phyloP scores from a whole-genome alignment of 2,797 vertebrate species.

The Nannoperca australis region DNA sequence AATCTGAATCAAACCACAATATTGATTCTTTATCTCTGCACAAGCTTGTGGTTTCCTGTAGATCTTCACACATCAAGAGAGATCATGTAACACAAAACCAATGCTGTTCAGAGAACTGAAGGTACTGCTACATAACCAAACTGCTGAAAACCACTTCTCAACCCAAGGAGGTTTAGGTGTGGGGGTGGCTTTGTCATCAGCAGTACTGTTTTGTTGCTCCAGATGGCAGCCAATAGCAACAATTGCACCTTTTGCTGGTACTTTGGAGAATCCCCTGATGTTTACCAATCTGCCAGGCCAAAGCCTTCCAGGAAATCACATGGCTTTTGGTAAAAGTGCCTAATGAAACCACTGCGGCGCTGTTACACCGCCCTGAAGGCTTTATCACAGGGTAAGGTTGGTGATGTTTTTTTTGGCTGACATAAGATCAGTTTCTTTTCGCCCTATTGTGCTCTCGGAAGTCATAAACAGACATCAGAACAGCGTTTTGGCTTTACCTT shows the following conservation, averaged over 20 bases:
- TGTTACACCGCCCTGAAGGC: background rate
- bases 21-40: background rate
- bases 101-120: background rate
- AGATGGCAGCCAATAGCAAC: slow-evolving; percentile 46
- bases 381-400: background rate
- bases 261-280: background rate
- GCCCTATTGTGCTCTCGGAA: background rate
- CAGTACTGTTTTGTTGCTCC: background rate
- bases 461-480: slow-evolving; percentile 16
- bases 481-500: accelerated
- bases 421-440: background rate
- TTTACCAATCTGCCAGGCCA: background rate
- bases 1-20: background rate
- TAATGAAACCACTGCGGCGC: background rate
- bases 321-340: slow-evolving; percentile 29
- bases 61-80: background rate
- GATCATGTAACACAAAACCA: background rate
- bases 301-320: slow-evolving; percentile 59
- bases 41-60: background rate
- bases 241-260: accelerated
- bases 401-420: background rate
- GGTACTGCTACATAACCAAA: accelerated
- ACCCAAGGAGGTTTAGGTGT: background rate
- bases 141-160: background rate
- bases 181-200: background rate